A percentile compares a stretch with the other conserved stretches of the same genome.
phyloP scores from a whole-genome alignment of 2,113 vertebrate species.

The Caretta caretta region DNA sequence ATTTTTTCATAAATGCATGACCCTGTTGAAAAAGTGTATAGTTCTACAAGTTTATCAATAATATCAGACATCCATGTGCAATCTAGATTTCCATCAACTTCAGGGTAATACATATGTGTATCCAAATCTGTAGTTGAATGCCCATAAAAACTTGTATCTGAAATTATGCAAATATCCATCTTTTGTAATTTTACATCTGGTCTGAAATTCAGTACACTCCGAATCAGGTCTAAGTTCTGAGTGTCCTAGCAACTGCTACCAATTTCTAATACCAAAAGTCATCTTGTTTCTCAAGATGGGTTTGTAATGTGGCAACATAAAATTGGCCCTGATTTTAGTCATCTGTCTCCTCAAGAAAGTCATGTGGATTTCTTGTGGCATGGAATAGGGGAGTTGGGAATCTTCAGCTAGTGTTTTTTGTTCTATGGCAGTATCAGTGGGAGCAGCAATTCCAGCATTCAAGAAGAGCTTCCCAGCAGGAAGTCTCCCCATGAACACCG shows the following conservation, averaged over 20 bases:
- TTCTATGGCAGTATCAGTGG: conserved; percentile 63
- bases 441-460: conserved; percentile 79
- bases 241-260: background rate
- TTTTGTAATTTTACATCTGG: background rate
- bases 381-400: background rate
- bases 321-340: background rate
- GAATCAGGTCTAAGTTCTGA: background rate
- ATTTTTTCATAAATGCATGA: background rate
- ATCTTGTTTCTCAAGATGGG: background rate
- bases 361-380: background rate
- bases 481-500: conserved; percentile 78
- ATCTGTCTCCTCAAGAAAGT: background rate
- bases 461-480: conserved; percentile 81
- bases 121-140: background rate
- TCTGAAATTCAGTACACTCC: background rate
- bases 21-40: background rate
- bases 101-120: background rate
- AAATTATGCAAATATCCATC: background rate
- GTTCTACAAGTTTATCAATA: background rate
- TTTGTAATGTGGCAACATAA: background rate
- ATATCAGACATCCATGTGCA: background rate
- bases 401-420: background rate
- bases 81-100: background rate
- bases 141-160: background rate
- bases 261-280: background rate